Evolutionary conservation across 2,113 vertebrate species (phyloP).

Genomic region (Notothenia rossii): DNA sequence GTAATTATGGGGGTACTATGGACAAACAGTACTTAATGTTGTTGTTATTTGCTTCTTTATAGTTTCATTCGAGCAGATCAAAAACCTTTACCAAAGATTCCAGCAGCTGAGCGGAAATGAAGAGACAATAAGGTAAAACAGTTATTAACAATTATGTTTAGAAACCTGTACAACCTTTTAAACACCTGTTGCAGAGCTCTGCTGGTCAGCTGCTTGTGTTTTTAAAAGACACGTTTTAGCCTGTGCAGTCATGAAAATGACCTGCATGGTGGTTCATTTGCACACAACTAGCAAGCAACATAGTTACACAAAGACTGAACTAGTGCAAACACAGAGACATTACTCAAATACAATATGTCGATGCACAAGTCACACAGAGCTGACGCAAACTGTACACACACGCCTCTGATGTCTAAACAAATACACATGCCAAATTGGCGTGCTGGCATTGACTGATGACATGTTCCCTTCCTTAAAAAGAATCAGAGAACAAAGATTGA

Average conservation of each 20-base stretch:
- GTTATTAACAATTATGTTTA: too few species aligned
- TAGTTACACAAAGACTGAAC: constrained; percentile 4
- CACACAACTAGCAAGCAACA: constrained; percentile 14
- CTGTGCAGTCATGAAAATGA: neutral
- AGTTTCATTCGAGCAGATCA: constrained; percentile 93
- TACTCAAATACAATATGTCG: constrained; percentile 20
- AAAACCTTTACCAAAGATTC: constrained; percentile 90
- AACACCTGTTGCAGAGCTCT: neutral
- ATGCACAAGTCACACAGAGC: constrained; percentile 11
- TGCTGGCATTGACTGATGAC: neutral
- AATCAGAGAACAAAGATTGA: neutral
- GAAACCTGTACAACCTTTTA: neutral
- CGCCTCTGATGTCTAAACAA: neutral
- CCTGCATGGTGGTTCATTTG: constrained; percentile 9
- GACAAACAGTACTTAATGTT: neutral
- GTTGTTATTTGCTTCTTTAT: constrained; percentile 25
- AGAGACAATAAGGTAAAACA: constrained; percentile 89
- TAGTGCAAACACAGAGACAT: constrained; percentile 8
- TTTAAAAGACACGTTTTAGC: neutral
- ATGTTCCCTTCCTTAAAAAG: constrained; percentile 25
- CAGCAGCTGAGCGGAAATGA: constrained; percentile 88
- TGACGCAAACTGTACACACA: constrained; percentile 4
- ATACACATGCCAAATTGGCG: neutral
- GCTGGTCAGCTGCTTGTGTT: neutral
- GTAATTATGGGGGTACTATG: neutral